Evolutionary conservation across 2,113 vertebrate species (phyloP).

Genomic region (Rhegmatorhina hoffmannsi): DNA sequence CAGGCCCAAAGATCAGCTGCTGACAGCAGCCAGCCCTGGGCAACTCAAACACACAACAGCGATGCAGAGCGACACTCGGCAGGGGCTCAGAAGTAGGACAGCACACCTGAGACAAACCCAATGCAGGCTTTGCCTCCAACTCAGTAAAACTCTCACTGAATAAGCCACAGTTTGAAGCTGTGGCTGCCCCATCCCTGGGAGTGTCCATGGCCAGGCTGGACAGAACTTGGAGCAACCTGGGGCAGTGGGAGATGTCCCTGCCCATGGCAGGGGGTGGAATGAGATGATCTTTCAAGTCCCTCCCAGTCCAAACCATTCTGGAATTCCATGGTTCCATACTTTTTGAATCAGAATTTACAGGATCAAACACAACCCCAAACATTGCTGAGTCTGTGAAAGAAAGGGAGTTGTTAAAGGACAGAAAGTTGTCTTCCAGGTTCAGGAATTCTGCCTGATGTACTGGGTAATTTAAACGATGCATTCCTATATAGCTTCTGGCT

Average conservation of each 20-base stretch:
- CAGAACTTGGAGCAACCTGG: neutral
- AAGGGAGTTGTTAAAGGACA: neutral
- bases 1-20: neutral
- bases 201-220: neutral
- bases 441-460: neutral
- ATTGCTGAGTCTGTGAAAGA: neutral
- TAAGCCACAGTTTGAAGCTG: neutral
- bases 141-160: neutral
- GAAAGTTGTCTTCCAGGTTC: neutral
- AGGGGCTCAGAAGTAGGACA: neutral
- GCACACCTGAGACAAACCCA: neutral
- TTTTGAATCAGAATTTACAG: neutral
- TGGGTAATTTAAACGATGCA: neutral
- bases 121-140: neutral
- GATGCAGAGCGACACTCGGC: neutral
- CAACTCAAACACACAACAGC: neutral
- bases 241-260: neutral
- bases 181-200: neutral
- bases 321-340: neutral
- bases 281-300: neutral
- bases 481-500: conserved; percentile 12
- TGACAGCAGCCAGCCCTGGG: neutral
- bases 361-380: neutral
- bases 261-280: neutral
- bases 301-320: neutral